These are phyloP conservation scores for Yponomeuta malinellus DNA, from an alignment of 2,888 invertebrate genomes.

Conservation along the genomic window DNA sequence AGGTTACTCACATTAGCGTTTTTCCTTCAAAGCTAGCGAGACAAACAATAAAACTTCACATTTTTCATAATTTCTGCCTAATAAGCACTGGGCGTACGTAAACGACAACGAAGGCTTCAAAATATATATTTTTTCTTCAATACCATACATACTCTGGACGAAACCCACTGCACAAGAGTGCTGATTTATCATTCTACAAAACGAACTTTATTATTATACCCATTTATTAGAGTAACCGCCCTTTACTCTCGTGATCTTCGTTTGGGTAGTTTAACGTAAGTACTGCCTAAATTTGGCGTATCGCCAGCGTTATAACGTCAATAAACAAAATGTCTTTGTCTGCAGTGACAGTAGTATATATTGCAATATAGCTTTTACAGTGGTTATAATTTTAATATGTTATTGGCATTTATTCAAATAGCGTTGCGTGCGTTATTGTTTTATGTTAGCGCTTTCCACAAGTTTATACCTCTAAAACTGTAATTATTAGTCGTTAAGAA, in stretches of 20 bases:
- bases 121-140: too few species aligned
- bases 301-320: conserved; percentile 8
- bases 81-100: too few species aligned
- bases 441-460: not conserved
- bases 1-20: too few species aligned
- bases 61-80: too few species aligned
- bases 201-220: not conserved
- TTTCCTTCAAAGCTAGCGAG: too few species aligned
- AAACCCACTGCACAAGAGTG: not conserved
- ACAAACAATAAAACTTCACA: too few species aligned
- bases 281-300: not conserved
- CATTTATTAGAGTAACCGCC: not conserved
- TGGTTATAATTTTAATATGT: not conserved
- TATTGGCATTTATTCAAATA: not conserved
- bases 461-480: not conserved
- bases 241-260: not conserved
- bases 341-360: not conserved
- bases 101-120: too few species aligned
- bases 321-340: not conserved
- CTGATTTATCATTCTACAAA: not conserved
- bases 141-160: too few species aligned
- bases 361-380: not conserved
- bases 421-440: not conserved
- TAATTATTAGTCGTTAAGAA: not conserved
- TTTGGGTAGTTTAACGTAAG: not conserved